Evolutionary conservation across 2,888 invertebrate species (phyloP), one percentile per base, ranked within the genome.

Genomic region (Neoascia interrupta): DNA sequence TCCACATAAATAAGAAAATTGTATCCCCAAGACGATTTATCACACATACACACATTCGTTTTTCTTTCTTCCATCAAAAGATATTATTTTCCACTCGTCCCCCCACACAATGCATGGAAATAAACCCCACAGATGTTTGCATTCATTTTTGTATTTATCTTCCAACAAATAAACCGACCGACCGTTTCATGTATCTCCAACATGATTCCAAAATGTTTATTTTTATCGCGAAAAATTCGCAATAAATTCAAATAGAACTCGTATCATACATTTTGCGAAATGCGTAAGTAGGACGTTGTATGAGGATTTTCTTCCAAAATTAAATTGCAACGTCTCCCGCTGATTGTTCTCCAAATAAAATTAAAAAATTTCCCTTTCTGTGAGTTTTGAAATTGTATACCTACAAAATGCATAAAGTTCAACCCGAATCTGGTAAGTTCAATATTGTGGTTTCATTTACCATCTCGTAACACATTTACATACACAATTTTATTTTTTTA

Each of bases 401-500:
- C 8, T 47, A 21, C 4, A 36, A 15, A 53, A 47, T n/a, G n/a
- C n/a, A n/a, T n/a, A n/a, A 28, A 3, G 15, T 45, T 26, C 28
- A 53, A 19, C 26, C 11, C 34, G 31, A 73, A 47, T 68, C 56
- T 21, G 79, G 79, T 79, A 79, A 79, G 79, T 79, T 39, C 23
- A 15, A 53, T 19, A 61, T 61, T 76, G 49, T 60, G 66, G 49
- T 60, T 56, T 63, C 66, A 79, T 56, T 66, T 73, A 54, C 5
- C 66, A 73, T 61, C 49, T 18, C 54, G 34, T 49, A 41, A 53
- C 43, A 26, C 73, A 56, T 73, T 66, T 56, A 73, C 79, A 79
- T 73, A 66, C 73, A 79, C 56, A 64, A 13, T 54, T 58, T 72
- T 60, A 60, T 60, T 58, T 60, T 76, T 79, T 73, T 73, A 73